Evolutionary conservation across 2,113 vertebrate species (phyloP), one percentile per base, ranked within the genome.

Genomic region (Megaceryle maxima): DNA sequence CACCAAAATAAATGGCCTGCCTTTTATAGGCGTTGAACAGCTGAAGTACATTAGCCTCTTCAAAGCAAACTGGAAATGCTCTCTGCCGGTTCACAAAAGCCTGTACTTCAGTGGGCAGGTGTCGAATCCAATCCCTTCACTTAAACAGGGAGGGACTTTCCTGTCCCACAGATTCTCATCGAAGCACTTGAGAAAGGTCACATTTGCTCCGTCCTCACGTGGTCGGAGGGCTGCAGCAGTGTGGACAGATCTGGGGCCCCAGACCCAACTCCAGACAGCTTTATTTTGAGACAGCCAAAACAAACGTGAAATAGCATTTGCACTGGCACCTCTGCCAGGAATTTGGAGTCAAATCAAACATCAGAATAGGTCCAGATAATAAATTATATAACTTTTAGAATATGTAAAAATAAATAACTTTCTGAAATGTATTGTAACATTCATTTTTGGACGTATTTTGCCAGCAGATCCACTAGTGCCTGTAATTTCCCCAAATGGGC

Each of bases 171-270:
- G 85, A 93, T 48, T 72, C 77, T 0, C 88, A 57, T 56, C 1
- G 21, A 88, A 62, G 70, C 92, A 4, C 88, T 90, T 75, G 93
- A 43, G 60, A 92, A 97, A 94, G 96, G 95, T 96, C 90, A 95
- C 44, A 1, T 62, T 87, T 0, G 16, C 67, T 88, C 75, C 2
- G 0, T 80, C 70, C 78, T 91, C 21, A 39, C 0, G 5, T 43
- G 87, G 53, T 76, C 5, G 5, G 57, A 39, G 66, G 55, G 67
- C 83, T 88, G 76, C 43, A 70, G 80, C 73, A 46, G 66, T 11
- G 35, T 0, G 2, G 62, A 35, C 64, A 50, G 31, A n/a, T 35
- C 62, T 39, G 70, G 31, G 69, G 62, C 48, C 48, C 24, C 5
- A 1, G 37, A 70, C 50, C 68, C 0, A 0, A 53, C 26, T 28